Evolutionary conservation across 2,797 vertebrate species (phyloP).

Genomic region (Ctenochaetus hawaiiensis): DNA sequence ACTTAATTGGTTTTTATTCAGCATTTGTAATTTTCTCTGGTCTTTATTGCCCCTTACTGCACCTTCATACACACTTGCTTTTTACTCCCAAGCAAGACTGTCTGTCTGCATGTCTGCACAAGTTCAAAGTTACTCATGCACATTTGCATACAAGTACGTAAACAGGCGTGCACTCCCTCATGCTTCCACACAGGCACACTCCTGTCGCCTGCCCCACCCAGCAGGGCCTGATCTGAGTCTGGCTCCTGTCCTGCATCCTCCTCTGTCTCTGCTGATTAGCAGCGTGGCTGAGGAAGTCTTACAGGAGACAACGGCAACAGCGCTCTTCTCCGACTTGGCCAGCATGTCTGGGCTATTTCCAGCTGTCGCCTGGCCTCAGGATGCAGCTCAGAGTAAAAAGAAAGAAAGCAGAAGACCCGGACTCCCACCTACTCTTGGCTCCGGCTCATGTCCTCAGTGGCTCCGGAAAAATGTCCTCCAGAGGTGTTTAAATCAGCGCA

Average conservation of each 20-base stretch:
- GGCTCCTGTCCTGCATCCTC: constrained; percentile 60
- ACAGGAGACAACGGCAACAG: constrained; percentile 51
- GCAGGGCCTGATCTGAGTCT: constrained; percentile 61
- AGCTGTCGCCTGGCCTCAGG: constrained; percentile 66
- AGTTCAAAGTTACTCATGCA: not conserved
- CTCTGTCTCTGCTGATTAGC: constrained; percentile 73
- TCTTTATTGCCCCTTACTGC: too few relatives aligned
- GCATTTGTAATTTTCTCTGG: too few relatives aligned
- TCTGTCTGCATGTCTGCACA: not conserved
- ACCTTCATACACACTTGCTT: too few relatives aligned
- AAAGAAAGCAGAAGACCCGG: constrained; percentile 65
- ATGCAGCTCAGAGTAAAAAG: constrained; percentile 53
- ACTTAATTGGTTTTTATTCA: too few relatives aligned
- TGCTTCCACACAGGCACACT: constrained; percentile 22
- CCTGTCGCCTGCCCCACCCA: constrained; percentile 40
- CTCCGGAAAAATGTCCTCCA: constrained; percentile 58
- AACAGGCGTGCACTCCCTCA: constrained; percentile 18
- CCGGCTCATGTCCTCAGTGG: constrained; percentile 44
- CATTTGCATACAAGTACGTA: not conserved
- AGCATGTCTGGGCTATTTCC: constrained; percentile 75
- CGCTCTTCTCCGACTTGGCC: constrained; percentile 55
- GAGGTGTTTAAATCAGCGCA: constrained; percentile 58
- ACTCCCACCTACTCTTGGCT: constrained; percentile 32
- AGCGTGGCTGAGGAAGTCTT: constrained; percentile 59
- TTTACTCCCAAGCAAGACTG: too few relatives aligned